Base-by-base conservation (phyloP, 2,888 invertebrate species). In the Craniophora ligustri region DNA sequence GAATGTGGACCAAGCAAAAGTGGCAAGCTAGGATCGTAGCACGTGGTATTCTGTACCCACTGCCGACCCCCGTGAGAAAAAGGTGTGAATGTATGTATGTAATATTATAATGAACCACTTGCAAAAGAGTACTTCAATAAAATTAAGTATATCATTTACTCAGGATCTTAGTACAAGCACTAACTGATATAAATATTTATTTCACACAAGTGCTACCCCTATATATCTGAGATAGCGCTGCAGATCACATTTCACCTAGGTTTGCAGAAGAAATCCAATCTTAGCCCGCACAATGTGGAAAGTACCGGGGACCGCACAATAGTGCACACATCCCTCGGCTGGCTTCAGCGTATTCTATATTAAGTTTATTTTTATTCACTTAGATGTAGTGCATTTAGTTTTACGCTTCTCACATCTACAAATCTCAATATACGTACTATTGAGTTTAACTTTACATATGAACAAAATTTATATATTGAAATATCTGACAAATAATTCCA, bases 181-280 rank as follows among this genome's bases (percentile, higher is more conserved):
- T 50, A 38, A 36, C 42, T 51, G 54, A 36, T 61, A 53, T 56
- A 32, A 63, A 71, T 71, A 71, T 68, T 63, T 72, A 70, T 61
- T 66, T 68, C 44, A 72, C 56, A 59, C 54, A 38, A 66, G 55
- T 59, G 58, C 61, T 62, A 59, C 48, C 61, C 49, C 44, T 67
- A 78, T 75, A 68, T 74, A 68, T 66, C 56, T 40, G 54, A 69
- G 69, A 78, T 69, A 71, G 67, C 78, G 68, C 70, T 23, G 23
- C 46, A 74, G 79, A 81, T 78, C 79, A 71, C 78, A 76, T 78
- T 74, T 71, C 74, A 61, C 72, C 64, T 39, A 72, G 74, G 77
- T 78, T 75, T 72, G 75, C 73, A 70, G 72, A 76, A 80, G 80
- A 84, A 85, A 86, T 84, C 82, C 81, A 86, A 86, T 86, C 81